Conservation (phyloP, 2,797 vertebrate genomes). For the Chelon labrosus region DNA sequence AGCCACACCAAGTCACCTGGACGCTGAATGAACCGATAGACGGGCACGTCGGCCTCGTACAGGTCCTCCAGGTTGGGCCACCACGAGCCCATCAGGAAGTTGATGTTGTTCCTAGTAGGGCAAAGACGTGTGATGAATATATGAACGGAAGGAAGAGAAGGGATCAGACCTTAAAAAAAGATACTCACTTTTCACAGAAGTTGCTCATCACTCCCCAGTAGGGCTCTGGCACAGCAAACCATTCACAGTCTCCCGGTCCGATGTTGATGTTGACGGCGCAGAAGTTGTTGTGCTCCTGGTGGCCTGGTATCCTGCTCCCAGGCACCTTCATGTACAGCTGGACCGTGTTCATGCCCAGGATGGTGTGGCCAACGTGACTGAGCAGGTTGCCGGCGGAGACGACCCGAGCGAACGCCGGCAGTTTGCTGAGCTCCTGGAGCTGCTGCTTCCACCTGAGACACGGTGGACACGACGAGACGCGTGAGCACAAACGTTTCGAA, state of each 20-base stretch:
- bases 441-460: conserved; percentile 94
- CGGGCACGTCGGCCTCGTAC: conserved; percentile 97
- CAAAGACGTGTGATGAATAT: not conserved
- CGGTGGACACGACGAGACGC: accelerated
- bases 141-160: accelerated
- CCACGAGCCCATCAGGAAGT: conserved; percentile 99
- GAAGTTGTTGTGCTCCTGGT: conserved; percentile 99
- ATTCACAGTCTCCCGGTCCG: conserved; percentile 98
- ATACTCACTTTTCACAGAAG: conserved; percentile 98
- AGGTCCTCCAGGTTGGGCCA: conserved; percentile 99
- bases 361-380: conserved; percentile 97
- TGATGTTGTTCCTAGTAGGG: conserved; percentile 94
- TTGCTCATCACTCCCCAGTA: conserved; percentile 99
- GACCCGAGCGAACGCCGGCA: conserved; percentile 96
- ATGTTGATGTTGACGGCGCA: conserved; percentile 99
- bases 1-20: conserved; percentile 99
- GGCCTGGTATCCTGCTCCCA: conserved; percentile 96
- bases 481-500: not conserved
- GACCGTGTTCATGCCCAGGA: conserved; percentile 99
- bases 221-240: conserved; percentile 97
- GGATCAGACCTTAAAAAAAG: accelerated
- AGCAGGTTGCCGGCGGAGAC: conserved; percentile 98
- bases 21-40: conserved; percentile 98
- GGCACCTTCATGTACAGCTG: conserved; percentile 99
- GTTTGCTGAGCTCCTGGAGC: conserved; percentile 97